Base-by-base conservation (phyloP, 2,797 vertebrate genomes). In the Pantherophis vulpinus region DNA sequence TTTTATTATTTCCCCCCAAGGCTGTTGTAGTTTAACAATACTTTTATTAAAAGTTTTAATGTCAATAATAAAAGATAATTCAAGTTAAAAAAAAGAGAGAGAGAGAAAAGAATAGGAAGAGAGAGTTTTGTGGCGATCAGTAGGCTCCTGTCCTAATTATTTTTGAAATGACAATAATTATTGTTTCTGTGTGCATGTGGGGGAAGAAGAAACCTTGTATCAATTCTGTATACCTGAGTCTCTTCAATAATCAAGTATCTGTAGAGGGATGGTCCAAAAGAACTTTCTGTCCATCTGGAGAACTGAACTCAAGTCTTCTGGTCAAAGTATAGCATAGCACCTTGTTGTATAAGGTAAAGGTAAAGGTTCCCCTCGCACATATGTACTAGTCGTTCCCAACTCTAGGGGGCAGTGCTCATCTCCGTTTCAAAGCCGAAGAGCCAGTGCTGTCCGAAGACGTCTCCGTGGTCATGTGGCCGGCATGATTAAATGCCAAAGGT, bases 121-220 rank as follows among this genome's bases (percentile, higher is more conserved):
- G 9, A 93, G 94, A 95, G 92, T 90, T 14, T 12, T 42, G 92
- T 95, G 58, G 90, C 91, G 14, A 74, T 93, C 25, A 95, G 89
- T 0, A 0, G 54, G 1, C 6, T 94, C 2, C 1, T 87, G 4
- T 0, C 74, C 13, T 90, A 92, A 93, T 94, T 90, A 92, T 89
- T 95, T 91, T 93, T 0, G 74, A 92, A 55, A 93, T 92, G 93
- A 66, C 89, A 91, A 55, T 5, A 91, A 12, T 1, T 89, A 63
- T 0, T 27, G 87, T 90, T 11, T 7, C 47, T 61, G 5, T 91
- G 29, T 32, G 29, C n/a, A 32, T 32, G 66, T 70, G 66, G 66
- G n/a, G 14, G 5, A 32, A 13, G n/a, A 14, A n/a, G n/a, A 32
- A 70, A 18, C 66, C 16, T 74, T 42, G 70, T 23, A 37, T 37